Evolutionary conservation across 2,797 vertebrate genomes (phyloP), one percentile per base, ranked within the genome.

Genomic region (Poecilia wingei): DNA sequence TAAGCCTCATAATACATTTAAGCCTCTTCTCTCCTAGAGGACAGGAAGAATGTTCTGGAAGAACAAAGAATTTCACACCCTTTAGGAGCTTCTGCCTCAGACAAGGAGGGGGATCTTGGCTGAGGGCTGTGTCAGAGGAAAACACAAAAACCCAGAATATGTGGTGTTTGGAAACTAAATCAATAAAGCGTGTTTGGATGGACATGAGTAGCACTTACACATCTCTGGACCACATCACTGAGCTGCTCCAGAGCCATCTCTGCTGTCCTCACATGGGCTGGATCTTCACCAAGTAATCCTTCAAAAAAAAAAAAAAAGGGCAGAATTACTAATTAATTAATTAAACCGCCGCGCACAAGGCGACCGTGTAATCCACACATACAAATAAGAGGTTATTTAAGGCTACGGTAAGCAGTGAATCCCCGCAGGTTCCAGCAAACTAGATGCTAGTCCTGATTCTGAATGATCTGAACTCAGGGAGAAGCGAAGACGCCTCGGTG

Each of bases 161-260:
- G 59, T 16, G 31, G 7, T 1, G 59, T 64, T 64, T 36, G 59
- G 14, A 33, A 33, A 64, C 59, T 18, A 20, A 16, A n/a, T 14
- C 1, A 22, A 68, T 36, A 68, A 41, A 41, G 64, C 64, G 20
- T 25, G 36, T 4, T 41, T 22, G 3, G 9, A 61, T 31, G 59
- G 25, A 53, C 31, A 72, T 76, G 33, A 53, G 69, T 39, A 28
- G 64, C n/a, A 97, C 98, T 98, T 95, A 99, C 98, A 6, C 98
- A 98, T 98, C 95, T 97, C 92, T 97, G 96, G 88, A 99, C 96
- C 90, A 99, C 92, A 87, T 96, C 96, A 84, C 96, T 97, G 94
- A 99, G 94, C 90, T 98, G 96, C 83, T 98, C 97, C 88, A 98
- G 91, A 74, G 98, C 96, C 98, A 99, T 99, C 84, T 66, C 89